Conservation (phyloP, 2,888 invertebrate genomes). For the Sympetrum striolatum region DNA sequence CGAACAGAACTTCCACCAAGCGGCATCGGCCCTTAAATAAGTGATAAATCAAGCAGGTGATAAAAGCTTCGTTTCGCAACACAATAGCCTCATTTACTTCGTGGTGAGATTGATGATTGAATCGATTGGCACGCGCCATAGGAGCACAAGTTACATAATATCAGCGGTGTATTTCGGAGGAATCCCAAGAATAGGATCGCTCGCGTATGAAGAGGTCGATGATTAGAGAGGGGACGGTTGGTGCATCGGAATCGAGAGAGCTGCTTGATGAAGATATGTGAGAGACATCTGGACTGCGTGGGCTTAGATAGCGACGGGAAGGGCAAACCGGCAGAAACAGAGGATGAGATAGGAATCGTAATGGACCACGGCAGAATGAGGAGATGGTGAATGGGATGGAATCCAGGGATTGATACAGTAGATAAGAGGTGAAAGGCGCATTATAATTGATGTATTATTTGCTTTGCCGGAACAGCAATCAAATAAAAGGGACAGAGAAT, state of each 20-base stretch:
- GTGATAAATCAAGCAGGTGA: not conserved
- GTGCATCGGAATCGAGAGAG: not conserved
- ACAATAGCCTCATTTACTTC: not conserved
- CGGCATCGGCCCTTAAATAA: too few relatives aligned
- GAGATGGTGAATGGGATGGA: not conserved
- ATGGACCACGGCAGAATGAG: not conserved
- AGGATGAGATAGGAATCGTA: not conserved
- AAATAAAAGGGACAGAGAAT: not conserved
- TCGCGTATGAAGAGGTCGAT: not conserved
- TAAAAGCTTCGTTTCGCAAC: not conserved
- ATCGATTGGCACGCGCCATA: not conserved
- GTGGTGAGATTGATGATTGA: not conserved
- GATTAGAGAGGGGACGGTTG: not conserved
- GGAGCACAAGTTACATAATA: not conserved
- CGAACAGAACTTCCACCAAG: too few relatives aligned
- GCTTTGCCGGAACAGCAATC: not conserved
- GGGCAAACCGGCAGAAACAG: not conserved
- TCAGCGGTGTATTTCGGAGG: not conserved
- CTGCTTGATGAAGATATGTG: conserved; percentile 25
- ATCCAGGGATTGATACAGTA: not conserved
- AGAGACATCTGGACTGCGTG: not conserved
- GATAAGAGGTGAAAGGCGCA: not conserved
- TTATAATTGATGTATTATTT: not conserved
- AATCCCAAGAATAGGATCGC: not conserved
- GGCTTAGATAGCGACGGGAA: not conserved